Evolutionary conservation across 2,888 invertebrate species (phyloP), one percentile per base, ranked within the genome.

Genomic region (Poecilobothrus nobilitatus): DNA sequence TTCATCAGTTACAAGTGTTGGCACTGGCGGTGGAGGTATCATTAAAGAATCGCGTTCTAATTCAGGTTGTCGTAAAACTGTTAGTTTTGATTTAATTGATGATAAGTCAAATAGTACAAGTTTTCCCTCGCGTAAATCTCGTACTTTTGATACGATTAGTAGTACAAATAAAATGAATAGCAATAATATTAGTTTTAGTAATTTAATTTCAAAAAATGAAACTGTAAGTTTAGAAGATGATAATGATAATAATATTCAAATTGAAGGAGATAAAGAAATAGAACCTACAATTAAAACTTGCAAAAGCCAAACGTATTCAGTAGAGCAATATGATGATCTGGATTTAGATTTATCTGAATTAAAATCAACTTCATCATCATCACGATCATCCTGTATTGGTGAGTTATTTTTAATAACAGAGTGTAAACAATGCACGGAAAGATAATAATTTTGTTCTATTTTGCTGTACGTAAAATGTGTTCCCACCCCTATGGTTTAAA

Each of bases 1-100:
- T 18, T 53, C 53, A 12, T 53, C 53, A 18, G 18, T 12, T 12
- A 9, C 22, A 63, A 63, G 33, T 8, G 10, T 8, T 21, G n/a
- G 64, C 65, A 69, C 67, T 44, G 72, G 69, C 65, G 73, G 71
- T 66, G n/a, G n/a, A n/a, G 73, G 75, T 66, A 76, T 76, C 68
- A 75, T 75, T 70, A 74, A 73, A 5, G 72, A 73, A 67, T 72
- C 72, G 22, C 73, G 72, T 65, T 68, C 76, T 5, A 73, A 71
- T 33, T 71, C 73, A n/a, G 75, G 76, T 37, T 78, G 76, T 70
- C 76, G 82, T 0, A 82, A 82, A 71, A 82, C 82, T 12, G 82
- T 82, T 63, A 82, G 82, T 71, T 82, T 82, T 71, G 82, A 82
- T 73, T 73, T 81, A 67, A 78, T 78, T 21, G 72, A 74, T 7